A percentile compares a stretch with the other conserved stretches of the same genome.
Evolutionary conservation across 2,888 invertebrate species (phyloP).

Genomic region (Diarsia rubi): DNA sequence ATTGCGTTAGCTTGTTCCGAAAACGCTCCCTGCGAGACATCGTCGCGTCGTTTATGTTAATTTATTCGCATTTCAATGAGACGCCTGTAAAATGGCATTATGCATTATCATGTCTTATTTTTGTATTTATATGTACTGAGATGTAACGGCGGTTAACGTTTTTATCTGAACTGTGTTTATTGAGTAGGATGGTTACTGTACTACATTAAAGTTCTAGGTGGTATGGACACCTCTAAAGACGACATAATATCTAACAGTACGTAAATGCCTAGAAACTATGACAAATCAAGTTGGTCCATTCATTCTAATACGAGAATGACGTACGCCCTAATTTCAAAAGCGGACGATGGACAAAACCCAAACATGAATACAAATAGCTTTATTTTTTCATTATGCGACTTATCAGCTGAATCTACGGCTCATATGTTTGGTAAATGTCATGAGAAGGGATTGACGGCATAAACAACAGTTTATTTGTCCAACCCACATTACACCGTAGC

Average conservation of each 20-base stretch:
- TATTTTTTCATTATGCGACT: slow-evolving; percentile 52
- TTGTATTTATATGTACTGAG: slow-evolving; percentile 73
- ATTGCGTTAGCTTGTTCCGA: slow-evolving; percentile 78
- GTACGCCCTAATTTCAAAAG: slow-evolving; percentile 57
- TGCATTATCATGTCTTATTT: slow-evolving; percentile 82
- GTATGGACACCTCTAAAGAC: no score
- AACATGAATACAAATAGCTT: slow-evolving; percentile 68
- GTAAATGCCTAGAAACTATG: slow-evolving; percentile 4
- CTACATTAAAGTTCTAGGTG: slow-evolving; percentile 17
- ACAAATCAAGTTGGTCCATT: slow-evolving; percentile 29
- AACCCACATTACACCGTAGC: slow-evolving; percentile 57
- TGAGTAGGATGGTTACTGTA: slow-evolving; percentile 37
- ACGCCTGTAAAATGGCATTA: slow-evolving; percentile 81
- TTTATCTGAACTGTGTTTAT: slow-evolving; percentile 60
- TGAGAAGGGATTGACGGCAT: slow-evolving; percentile 56
- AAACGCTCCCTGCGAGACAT: slow-evolving; percentile 74
- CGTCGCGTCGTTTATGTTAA: slow-evolving; percentile 84
- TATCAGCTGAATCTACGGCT: slow-evolving; percentile 58
- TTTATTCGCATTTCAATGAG: slow-evolving; percentile 88
- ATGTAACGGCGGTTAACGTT: slow-evolving; percentile 69
- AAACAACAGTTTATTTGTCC: slow-evolving; percentile 63
- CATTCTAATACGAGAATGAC: slow-evolving; percentile 10
- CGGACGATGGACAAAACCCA: slow-evolving; percentile 41
- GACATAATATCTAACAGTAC: slow-evolving; percentile 17
- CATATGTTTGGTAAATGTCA: slow-evolving; percentile 52